phyloP scores from a whole-genome alignment of 2,797 vertebrate species.

The Rachycentron canadum region DNA sequence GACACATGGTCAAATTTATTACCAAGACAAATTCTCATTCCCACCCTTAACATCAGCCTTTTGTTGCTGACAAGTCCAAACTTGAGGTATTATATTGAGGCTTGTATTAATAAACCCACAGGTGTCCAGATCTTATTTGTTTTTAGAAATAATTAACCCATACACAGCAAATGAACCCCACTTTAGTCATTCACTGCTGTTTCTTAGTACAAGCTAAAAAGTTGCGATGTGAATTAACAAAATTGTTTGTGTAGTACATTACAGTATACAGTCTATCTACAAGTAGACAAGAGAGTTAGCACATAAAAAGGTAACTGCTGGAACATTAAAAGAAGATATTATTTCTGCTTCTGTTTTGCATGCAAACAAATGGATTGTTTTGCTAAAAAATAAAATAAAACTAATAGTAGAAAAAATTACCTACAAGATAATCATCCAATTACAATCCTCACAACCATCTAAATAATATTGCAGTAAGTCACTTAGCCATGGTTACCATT shows the following conservation, averaged over 20 bases:
- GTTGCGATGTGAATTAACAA: not conserved
- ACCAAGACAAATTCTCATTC: slow-evolving; percentile 7
- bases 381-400: not conserved
- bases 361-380: slow-evolving; percentile 18
- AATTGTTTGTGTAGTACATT: slow-evolving; percentile 1
- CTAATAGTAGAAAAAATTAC: too few relatives aligned
- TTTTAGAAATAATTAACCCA: slow-evolving; percentile 16
- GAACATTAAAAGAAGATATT: not conserved
- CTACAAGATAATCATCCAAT: slow-evolving; percentile 17
- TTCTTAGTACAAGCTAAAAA: not conserved
- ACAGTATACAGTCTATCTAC: not conserved
- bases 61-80: slow-evolving; percentile 1
- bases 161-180: not conserved
- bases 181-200: not conserved
- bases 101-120: not conserved
- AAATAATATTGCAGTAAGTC: slow-evolving; percentile 22
- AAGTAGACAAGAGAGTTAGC: not conserved
- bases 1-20: slow-evolving; percentile 11
- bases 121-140: slow-evolving; percentile 8
- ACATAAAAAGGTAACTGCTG: not conserved
- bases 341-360: not conserved
- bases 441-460: slow-evolving; percentile 49
- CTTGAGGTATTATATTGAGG: slow-evolving; percentile 7
- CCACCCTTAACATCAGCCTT: not conserved
- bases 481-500: slow-evolving; percentile 51